Evolutionary conservation across 2,113 vertebrate species (phyloP).

Genomic region (Bothrops jararaca): DNA sequence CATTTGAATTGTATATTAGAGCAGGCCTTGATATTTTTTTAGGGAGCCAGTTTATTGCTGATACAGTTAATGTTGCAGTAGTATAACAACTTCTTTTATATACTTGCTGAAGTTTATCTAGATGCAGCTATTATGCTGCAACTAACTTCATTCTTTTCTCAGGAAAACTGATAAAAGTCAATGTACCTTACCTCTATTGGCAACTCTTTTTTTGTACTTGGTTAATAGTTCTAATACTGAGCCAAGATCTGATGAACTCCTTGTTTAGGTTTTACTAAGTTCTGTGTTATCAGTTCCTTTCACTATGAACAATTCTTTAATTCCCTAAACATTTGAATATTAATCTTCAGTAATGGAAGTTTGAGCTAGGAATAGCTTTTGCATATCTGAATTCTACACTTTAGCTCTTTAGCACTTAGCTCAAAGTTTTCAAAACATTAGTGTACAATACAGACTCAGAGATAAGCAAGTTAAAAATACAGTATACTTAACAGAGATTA

Average conservation of each 20-base stretch:
- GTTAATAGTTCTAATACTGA: neutral
- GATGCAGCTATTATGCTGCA: neutral
- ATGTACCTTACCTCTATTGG: no score
- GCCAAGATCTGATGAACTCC: neutral
- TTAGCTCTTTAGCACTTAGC: neutral
- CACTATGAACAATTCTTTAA: neutral
- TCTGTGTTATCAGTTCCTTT: neutral
- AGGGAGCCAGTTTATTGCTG: neutral
- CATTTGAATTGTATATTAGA: neutral
- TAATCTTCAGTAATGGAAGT: neutral
- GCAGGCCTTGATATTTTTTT: neutral
- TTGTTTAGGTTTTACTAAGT: neutral
- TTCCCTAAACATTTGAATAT: neutral
- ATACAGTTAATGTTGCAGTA: neutral
- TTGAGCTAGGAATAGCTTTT: neutral
- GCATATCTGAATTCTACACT: neutral
- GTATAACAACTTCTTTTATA: neutral
- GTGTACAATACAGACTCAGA: neutral
- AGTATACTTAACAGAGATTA: neutral
- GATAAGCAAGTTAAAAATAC: neutral
- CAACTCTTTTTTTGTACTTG: neutral
- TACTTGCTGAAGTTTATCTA: neutral
- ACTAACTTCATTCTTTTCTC: neutral
- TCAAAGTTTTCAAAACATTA: neutral
- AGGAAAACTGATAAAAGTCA: neutral